Evolutionary conservation across 2,113 vertebrate genomes (phyloP), one percentile per base, ranked within the genome.

Genomic region (Muntiacus reevesi): DNA sequence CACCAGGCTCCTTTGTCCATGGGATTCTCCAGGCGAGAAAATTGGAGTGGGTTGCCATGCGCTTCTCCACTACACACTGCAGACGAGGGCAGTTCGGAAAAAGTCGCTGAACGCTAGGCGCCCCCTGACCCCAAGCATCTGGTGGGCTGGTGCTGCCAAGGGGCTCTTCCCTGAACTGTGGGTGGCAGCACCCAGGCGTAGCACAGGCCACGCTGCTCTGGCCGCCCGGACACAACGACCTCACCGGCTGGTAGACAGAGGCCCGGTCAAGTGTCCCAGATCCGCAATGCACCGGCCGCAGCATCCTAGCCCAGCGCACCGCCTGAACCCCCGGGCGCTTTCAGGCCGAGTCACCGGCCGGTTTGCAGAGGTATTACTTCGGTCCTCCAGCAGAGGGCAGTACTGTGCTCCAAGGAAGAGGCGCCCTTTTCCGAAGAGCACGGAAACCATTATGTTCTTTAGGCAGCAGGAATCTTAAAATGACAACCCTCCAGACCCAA

Each of bases 311-410:
- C 14, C 78, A 8, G 25, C 3, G 2, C 50, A 1, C 12, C 3
- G 8, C 45, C 0, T 2, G 10, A 60, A 33, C 50, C 33, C 0
- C 57, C 2, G 30, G 45, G 47, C 54, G 5, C 85, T 67, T 2
- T 19, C 54, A 6, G 12, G 2, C 50, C 8, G 0, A 23, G 19
- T 1, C 25, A 2, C 1, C 17, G 3, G 4, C 25, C 3, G 1
- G 15, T 30, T 5, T 23, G n/a, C 17, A n/a, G 25, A 11, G 12
- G 30, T 55, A 15, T 45, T 67, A 33, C 54, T 85, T 5, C 30
- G 0, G 2, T 3, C 17, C 1, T 81, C 92, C 97, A 96, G 96
- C 93, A 98, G 96, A 89, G 82, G 94, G 90, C 93, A 91, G 97
- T n/a, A 76, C 54, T 30, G 87, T 1, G 23, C 36, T 14, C 62